Evolutionary conservation across 2,797 vertebrate species (phyloP).

Genomic region (Fistularia tabacaria): DNA sequence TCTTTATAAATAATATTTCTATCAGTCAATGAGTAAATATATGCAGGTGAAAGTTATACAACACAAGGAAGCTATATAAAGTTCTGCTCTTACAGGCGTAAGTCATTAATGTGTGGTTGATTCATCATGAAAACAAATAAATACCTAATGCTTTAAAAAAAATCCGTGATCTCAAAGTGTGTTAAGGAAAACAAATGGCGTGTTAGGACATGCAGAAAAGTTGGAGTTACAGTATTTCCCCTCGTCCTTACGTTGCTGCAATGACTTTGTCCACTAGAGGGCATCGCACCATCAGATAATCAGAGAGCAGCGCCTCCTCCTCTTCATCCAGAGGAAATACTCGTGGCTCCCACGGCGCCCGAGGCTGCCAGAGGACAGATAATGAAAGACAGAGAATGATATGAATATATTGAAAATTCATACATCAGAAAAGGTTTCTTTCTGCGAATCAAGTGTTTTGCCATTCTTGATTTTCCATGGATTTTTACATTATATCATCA

Average conservation of each 20-base stretch:
- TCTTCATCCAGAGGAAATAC: constrained; percentile 47
- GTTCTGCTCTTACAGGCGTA: no score
- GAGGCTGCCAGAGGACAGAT: constrained; percentile 31
- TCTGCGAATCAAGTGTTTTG: neutral
- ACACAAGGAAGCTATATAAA: no score
- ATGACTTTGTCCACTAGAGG: constrained; percentile 49
- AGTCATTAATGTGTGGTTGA: no score
- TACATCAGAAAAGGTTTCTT: neutral
- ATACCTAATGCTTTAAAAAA: no score
- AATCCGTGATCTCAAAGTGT: no score
- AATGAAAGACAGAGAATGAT: neutral
- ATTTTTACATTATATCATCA: no score
- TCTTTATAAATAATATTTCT: neutral
- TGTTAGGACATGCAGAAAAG: neutral
- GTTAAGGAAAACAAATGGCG: no score
- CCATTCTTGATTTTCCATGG: no score
- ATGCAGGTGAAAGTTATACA: no score
- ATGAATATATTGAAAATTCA: neutral
- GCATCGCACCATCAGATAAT: constrained; percentile 26
- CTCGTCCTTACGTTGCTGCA: constrained; percentile 2
- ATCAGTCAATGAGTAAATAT: no score
- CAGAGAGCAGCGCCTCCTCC: constrained; percentile 27
- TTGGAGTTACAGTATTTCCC: neutral
- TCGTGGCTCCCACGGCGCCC: constrained; percentile 48
- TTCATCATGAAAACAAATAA: no score